Conservation (phyloP, 2,797 vertebrate species). For the Vespertilio murinus region DNA sequence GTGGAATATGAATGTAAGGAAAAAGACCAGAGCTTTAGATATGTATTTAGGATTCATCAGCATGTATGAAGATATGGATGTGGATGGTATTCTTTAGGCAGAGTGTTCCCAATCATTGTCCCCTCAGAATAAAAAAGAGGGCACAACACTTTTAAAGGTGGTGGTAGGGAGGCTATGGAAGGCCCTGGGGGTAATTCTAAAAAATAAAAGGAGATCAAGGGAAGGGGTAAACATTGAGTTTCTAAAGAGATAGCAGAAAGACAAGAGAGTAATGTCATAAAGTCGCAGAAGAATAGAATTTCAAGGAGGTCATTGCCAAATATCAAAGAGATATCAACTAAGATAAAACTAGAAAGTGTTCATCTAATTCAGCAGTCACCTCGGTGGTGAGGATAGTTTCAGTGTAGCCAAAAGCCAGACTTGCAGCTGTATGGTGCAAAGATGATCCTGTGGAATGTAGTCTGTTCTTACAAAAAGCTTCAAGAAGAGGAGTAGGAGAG, state of each 20-base stretch:
- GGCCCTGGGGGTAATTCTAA: neutral
- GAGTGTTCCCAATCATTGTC: neutral
- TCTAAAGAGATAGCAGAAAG: neutral
- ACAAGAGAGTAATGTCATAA: neutral
- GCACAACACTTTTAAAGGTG: neutral
- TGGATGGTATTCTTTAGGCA: neutral
- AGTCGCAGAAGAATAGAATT: slow-evolving; percentile 21
- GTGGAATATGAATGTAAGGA: neutral
- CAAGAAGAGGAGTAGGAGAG: neutral
- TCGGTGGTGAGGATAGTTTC: neutral
- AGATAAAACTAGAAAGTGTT: neutral
- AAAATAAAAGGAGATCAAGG: neutral
- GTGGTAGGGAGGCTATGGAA: neutral
- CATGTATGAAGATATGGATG: neutral
- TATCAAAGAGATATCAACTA: neutral
- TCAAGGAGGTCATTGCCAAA: neutral
- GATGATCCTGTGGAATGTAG: neutral
- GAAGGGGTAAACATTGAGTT: neutral
- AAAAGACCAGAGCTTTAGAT: neutral
- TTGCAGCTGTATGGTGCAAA: neutral
- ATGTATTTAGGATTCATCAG: neutral
- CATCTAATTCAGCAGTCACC: neutral
- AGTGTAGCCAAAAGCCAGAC: neutral
- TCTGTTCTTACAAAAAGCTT: neutral
- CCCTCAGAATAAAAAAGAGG: neutral